These are phyloP conservation scores for Rhinopomastus cyanomelas DNA, from an alignment of 2,113 vertebrate genomes.

Conservation along the genomic window DNA sequence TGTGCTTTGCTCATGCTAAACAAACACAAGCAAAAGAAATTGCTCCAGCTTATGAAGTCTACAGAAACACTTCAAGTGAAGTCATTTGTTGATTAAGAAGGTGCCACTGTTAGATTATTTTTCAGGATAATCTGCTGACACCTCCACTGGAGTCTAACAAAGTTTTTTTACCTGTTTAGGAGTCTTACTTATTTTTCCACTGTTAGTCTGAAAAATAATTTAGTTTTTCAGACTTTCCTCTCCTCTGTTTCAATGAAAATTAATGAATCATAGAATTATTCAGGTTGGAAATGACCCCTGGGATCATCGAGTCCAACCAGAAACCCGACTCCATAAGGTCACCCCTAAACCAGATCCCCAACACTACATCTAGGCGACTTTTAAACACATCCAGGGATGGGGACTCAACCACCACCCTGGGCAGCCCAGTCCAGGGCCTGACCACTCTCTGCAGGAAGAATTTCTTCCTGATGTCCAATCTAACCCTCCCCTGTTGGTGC, in stretches of 20 bases:
- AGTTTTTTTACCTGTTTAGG: not conserved
- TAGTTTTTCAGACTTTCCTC: not conserved
- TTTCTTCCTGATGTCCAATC: no score
- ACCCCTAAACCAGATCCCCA: no score
- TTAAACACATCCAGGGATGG: no score
- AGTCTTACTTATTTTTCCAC: not conserved
- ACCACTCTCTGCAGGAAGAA: no score
- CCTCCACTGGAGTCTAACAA: not conserved
- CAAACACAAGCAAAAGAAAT: constrained; percentile 25
- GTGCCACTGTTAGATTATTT: not conserved
- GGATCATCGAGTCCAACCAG: no score
- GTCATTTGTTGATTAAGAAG: not conserved
- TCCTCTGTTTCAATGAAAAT: not conserved
- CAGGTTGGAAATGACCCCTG: no score
- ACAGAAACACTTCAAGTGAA: constrained; percentile 25
- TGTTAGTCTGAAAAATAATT: not conserved
- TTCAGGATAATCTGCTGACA: constrained; percentile 11
- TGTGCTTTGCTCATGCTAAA: constrained; percentile 33
- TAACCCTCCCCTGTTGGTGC: no score
- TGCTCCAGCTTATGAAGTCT: constrained; percentile 9
- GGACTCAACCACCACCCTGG: no score
- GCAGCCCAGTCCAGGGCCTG: no score
- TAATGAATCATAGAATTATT: no score
- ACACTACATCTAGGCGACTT: no score
- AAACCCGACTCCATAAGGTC: no score